Percentiles rank a stretch among this genome's conserved stretches.
Conservation (phyloP, 2,113 vertebrate species). For the Castor canadensis region DNA sequence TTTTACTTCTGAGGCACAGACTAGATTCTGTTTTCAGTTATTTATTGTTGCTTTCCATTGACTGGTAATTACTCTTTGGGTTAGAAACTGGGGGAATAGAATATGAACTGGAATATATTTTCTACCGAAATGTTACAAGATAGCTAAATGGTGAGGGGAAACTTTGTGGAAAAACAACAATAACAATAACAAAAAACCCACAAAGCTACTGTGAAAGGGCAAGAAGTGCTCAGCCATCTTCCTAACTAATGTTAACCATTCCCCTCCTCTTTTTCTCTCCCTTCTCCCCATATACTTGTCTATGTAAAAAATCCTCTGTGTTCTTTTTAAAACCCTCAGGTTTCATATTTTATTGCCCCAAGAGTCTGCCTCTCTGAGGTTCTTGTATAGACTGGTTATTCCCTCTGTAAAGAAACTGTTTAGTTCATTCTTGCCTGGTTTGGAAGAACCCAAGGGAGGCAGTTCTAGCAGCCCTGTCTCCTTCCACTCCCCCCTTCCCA, state of each 20-base stretch:
- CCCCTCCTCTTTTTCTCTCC: background rate
- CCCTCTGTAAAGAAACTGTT: background rate
- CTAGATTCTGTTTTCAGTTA: background rate
- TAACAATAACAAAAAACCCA: background rate
- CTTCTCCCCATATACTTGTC: background rate
- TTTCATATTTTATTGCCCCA: slow-evolving; percentile 46
- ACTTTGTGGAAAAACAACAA: background rate
- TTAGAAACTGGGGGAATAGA: background rate
- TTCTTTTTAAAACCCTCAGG: slow-evolving; percentile 24
- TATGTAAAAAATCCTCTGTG: background rate
- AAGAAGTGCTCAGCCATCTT: fast-evolving
- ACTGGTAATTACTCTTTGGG: background rate
- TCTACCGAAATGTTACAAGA: background rate
- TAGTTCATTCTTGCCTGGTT: background rate
- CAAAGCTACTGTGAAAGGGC: background rate
- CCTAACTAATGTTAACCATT: background rate
- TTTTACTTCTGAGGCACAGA: slow-evolving; percentile 20
- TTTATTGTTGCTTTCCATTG: slow-evolving; percentile 10
- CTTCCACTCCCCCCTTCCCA: background rate
- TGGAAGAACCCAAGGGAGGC: slow-evolving; percentile 47
- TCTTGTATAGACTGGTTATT: slow-evolving; percentile 34
- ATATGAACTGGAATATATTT: background rate
- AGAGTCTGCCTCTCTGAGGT: background rate
- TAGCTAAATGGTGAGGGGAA: background rate
- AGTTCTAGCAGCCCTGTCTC: slow-evolving; percentile 39